phyloP scores from a whole-genome alignment of 2,888 invertebrate species.

The Drosophila macrospina region DNA sequence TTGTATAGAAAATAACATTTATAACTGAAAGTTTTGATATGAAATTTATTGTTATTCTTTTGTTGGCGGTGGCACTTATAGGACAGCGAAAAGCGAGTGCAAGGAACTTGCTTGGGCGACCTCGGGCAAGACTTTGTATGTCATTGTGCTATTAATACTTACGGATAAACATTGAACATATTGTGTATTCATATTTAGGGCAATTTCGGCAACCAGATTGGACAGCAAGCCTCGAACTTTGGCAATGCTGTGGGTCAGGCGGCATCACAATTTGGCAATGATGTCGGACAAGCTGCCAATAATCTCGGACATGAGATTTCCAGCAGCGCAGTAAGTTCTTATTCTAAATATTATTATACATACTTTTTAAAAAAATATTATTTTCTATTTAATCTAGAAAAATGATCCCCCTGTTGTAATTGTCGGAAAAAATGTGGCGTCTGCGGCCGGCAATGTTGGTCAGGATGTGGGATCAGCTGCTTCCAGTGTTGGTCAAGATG shows the following conservation, averaged over 20 bases:
- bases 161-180: background rate
- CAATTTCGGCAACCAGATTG: slow-evolving; percentile 38
- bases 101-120: slow-evolving; percentile 42
- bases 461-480: background rate
- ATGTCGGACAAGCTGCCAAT: slow-evolving; percentile 38
- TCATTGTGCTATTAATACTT: background rate
- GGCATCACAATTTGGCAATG: slow-evolving; percentile 50
- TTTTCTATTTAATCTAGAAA: background rate
- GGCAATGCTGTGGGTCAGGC: slow-evolving; percentile 56
- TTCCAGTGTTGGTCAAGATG: background rate
- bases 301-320: slow-evolving; percentile 10
- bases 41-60: slow-evolving; percentile 42
- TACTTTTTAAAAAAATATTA: too few species aligned
- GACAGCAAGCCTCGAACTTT: slow-evolving; percentile 46
- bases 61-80: slow-evolving; percentile 41
- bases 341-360: background rate
- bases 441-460: background rate
- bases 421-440: slow-evolving; percentile 4
- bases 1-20: slow-evolving; percentile 4
- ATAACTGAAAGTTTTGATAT: slow-evolving; percentile 24
- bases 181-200: slow-evolving; percentile 4
- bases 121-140: slow-evolving; percentile 41
- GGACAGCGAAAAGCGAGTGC: slow-evolving; percentile 37
- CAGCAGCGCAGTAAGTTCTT: background rate
- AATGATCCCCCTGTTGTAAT: background rate